phyloP scores from a whole-genome alignment of 2,888 invertebrate genomes.

The Archaeoteleia sp. region DNA sequence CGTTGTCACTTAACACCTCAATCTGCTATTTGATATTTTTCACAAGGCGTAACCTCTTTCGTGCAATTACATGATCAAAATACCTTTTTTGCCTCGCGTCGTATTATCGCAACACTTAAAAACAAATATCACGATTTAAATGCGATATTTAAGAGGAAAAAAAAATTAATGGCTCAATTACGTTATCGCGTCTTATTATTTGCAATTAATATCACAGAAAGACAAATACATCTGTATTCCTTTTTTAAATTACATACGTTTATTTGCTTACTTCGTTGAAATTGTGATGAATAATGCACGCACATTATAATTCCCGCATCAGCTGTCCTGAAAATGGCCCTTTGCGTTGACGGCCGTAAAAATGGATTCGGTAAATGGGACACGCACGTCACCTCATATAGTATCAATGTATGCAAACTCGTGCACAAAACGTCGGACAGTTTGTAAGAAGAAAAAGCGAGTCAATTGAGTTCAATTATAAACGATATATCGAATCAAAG shows the following conservation, averaged over 20 bases:
- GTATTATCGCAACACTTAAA: too few relatives aligned
- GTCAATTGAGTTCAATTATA: slow-evolving; percentile 51
- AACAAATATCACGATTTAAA: too few relatives aligned
- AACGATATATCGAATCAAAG: slow-evolving; percentile 47
- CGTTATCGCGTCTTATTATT: too few relatives aligned
- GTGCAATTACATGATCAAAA: too few relatives aligned
- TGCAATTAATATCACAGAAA: not conserved
- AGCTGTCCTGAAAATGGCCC: slow-evolving; percentile 37
- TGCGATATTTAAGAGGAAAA: too few relatives aligned
- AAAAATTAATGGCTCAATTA: too few relatives aligned
- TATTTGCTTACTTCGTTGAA: not conserved
- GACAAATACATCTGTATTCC: not conserved
- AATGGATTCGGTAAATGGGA: slow-evolving; percentile 49
- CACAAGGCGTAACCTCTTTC: too few relatives aligned
- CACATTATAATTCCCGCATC: slow-evolving; percentile 33
- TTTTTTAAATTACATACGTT: not conserved
- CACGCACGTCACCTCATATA: slow-evolving; percentile 40
- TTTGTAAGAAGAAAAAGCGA: slow-evolving; percentile 39
- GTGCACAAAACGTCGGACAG: slow-evolving; percentile 31
- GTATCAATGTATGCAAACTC: slow-evolving; percentile 40
- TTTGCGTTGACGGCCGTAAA: slow-evolving; percentile 46
- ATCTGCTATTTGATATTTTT: too few relatives aligned
- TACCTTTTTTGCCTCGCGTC: too few relatives aligned
- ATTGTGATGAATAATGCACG: slow-evolving; percentile 46
- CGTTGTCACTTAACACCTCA: not conserved